These are phyloP conservation scores for Chaetogeoica ovagalla DNA, from an alignment of 2,888 invertebrate species.

Conservation along the genomic window DNA sequence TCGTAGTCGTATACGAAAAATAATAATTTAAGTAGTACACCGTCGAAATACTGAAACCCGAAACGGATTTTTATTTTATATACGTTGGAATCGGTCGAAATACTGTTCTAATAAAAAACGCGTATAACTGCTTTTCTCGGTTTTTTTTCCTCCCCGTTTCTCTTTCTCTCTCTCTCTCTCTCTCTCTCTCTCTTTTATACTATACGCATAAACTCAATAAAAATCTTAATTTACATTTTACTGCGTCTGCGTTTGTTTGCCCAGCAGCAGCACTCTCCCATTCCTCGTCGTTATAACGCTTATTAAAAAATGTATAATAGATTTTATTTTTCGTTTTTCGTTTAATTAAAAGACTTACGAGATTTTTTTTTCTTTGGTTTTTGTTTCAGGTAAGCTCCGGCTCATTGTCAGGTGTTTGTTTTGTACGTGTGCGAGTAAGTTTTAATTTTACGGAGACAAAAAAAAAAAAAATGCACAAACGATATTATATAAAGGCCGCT, in stretches of 20 bases:
- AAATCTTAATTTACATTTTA: conserved; percentile 9
- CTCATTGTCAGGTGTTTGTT: conserved; percentile 14
- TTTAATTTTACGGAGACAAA: conserved; percentile 17
- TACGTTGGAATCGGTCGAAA: too few relatives aligned
- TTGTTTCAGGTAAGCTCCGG: conserved; percentile 45
- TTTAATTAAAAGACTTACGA: conserved; percentile 37
- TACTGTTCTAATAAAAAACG: too few relatives aligned
- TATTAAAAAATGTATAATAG: conserved; percentile 20
- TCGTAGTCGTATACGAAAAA: not conserved
- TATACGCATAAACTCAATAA: too few relatives aligned
- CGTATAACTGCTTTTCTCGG: not conserved
- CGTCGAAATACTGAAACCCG: not conserved
- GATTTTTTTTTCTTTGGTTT: conserved; percentile 10
- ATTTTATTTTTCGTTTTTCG: not conserved
- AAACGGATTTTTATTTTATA: not conserved
- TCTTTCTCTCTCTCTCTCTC: too few relatives aligned
- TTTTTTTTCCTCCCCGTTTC: too few relatives aligned
- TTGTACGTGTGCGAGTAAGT: conserved; percentile 28
- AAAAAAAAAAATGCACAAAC: conserved; percentile 8
- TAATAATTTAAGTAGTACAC: not conserved
- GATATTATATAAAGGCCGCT: too few relatives aligned
- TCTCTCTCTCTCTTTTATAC: too few relatives aligned
- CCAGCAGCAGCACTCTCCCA: not conserved
- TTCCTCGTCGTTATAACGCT: not conserved
- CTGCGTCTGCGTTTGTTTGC: not conserved